phyloP scores from a whole-genome alignment of 2,888 invertebrate species.

The Baronia brevicornis region DNA sequence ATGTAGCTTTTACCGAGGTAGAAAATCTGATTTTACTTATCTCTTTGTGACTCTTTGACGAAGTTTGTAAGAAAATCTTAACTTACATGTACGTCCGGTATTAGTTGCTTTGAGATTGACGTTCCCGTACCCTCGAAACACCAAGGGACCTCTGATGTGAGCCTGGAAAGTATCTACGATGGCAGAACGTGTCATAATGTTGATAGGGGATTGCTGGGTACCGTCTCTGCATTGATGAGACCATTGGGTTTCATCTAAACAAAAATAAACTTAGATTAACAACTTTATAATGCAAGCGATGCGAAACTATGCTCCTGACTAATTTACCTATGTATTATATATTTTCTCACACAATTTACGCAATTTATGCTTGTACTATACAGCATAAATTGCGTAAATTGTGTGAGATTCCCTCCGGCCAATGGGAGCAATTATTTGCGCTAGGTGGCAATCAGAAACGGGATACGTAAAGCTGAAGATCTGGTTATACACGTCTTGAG shows the following conservation, averaged over 20 bases:
- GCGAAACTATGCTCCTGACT: too few species aligned
- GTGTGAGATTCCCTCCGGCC: too few species aligned
- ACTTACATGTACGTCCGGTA: constrained; percentile 59
- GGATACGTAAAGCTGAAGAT: too few species aligned
- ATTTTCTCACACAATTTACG: too few species aligned
- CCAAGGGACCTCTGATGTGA: constrained; percentile 51
- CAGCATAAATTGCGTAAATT: too few species aligned
- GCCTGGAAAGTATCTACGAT: constrained; percentile 58
- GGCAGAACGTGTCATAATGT: constrained; percentile 76
- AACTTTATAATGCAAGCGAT: too few species aligned
- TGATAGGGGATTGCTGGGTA: constrained; percentile 83
- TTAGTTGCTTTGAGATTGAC: constrained; percentile 44
- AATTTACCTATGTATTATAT: too few species aligned
- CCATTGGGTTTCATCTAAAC: constrained; percentile 69
- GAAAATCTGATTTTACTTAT: not conserved
- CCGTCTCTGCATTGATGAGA: constrained; percentile 79
- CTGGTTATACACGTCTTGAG: too few species aligned
- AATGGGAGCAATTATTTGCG: too few species aligned
- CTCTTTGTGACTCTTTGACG: not conserved
- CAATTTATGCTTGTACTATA: too few species aligned
- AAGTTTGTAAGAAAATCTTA: not conserved
- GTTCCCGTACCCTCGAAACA: constrained; percentile 44
- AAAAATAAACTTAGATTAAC: too few species aligned
- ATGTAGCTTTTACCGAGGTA: not conserved
- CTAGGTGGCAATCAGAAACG: too few species aligned